Base-by-base conservation (phyloP, 2,888 invertebrate genomes). In the Pelosia muscerda region DNA sequence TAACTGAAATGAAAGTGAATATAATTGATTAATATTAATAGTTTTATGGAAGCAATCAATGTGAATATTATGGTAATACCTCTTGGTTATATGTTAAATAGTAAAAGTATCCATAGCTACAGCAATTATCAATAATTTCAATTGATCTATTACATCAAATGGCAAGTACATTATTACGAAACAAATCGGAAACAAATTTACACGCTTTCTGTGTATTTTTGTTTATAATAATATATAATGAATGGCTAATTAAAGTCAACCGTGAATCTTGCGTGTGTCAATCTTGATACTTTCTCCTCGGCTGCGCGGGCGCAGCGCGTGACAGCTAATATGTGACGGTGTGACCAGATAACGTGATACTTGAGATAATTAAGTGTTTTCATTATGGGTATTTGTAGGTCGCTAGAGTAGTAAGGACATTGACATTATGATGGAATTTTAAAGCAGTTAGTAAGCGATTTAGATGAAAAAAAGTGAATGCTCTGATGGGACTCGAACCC, bases 251-350 rank as follows among this genome's bases (percentile, higher is more conserved):
- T 71, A 78, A 63, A 67, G 69, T 68, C 55, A 67, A 63, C 66
- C 72, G 71, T 76, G 74, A 73, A 68, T 78, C 76, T 78, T 60
- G 81, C 78, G 74, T 78, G 81, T 78, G 69, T 71, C 74, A 73
- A 78, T 56, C 60, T n/a, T n/a, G 68, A 76, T 61, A 74, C 79
- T 80, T 80, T 79, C 79, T 70, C 79, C 68, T 56, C 9, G 56
- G 63, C 1, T 38, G 72, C 65, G 68, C 68, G 60, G 26, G 65
- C 65, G 72, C 72, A 15, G 11, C 57, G 57, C 26, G 42, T 57
- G 61, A 34, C 66, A 25, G 57, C 31, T 42, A 11, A 58, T 65
- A 56, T 57, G 42, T 26, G 57, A 57, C 62, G 22, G 22, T 56
- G 56, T 68, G 42, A 49, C 42, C 60, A 69, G 38, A 60, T 69